phyloP scores from a whole-genome alignment of 2,113 vertebrate genomes.

The Onychostoma macrolepis region DNA sequence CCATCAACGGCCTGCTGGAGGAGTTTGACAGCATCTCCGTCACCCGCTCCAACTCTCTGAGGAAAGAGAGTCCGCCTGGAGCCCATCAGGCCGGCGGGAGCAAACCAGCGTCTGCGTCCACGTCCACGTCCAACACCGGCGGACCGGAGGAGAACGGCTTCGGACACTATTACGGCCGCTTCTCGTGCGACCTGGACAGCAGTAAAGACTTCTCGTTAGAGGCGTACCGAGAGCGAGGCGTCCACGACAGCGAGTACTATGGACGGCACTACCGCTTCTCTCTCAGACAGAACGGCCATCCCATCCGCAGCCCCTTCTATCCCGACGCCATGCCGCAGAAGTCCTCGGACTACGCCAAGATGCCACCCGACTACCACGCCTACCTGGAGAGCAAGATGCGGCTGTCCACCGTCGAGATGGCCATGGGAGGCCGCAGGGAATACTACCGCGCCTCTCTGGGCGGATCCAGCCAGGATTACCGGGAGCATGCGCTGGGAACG shows the following conservation, averaged over 20 bases:
- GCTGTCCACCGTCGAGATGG: slow-evolving; percentile 74
- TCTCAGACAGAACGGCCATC: slow-evolving; percentile 88
- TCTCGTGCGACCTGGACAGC: slow-evolving; percentile 90
- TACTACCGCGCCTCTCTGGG: slow-evolving; percentile 76
- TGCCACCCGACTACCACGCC: slow-evolving; percentile 86
- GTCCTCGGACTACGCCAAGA: slow-evolving; percentile 79
- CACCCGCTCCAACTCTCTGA: slow-evolving; percentile 95
- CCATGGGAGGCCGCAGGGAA: slow-evolving; percentile 68
- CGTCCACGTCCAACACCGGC: slow-evolving; percentile 62
- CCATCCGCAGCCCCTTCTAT: slow-evolving; percentile 83
- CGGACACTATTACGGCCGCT: slow-evolving; percentile 89
- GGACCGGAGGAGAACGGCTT: slow-evolving; percentile 90
- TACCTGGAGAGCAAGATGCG: slow-evolving; percentile 88
- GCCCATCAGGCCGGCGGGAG: slow-evolving; percentile 78
- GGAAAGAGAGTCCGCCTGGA: slow-evolving; percentile 94
- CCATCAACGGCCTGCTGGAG: slow-evolving; percentile 95
- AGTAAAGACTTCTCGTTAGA: slow-evolving; percentile 81
- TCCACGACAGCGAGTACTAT: slow-evolving; percentile 79
- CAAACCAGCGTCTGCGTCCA: slow-evolving; percentile 73
- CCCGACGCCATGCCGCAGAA: slow-evolving; percentile 87
- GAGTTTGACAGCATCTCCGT: slow-evolving; percentile 98
- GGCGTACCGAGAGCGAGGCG: slow-evolving; percentile 56
- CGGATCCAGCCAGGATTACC: slow-evolving; percentile 84
- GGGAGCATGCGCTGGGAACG: slow-evolving; percentile 83
- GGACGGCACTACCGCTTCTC: slow-evolving; percentile 82